Evolutionary conservation across 2,797 vertebrate species (phyloP).

Genomic region (Sebastes wilsoni): DNA sequence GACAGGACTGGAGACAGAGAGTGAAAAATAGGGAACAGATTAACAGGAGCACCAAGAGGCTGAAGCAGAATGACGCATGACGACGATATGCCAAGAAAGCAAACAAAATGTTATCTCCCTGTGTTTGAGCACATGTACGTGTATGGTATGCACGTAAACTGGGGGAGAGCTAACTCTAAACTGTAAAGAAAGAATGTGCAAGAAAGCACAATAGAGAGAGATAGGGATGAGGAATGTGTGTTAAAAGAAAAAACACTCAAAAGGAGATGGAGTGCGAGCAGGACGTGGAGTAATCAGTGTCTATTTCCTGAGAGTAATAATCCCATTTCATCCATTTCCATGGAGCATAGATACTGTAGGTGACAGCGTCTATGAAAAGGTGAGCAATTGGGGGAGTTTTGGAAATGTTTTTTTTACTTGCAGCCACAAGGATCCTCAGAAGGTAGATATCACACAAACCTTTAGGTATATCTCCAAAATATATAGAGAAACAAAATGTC

Average conservation of each 20-base stretch:
- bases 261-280: not conserved
- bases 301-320: not conserved
- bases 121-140: not conserved
- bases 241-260: not conserved
- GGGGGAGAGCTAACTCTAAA: not conserved
- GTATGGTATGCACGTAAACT: not conserved
- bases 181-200: not conserved
- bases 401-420: not conserved
- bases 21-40: not conserved
- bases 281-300: not conserved
- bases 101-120: not conserved
- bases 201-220: not conserved
- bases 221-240: not conserved
- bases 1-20: not conserved
- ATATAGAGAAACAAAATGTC: not conserved
- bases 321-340: not conserved
- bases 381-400: not conserved
- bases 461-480: not conserved
- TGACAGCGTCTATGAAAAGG: not conserved
- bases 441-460: not conserved
- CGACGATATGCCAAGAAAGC: not conserved
- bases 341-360: not conserved
- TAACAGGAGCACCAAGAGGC: not conserved
- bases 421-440: not conserved
- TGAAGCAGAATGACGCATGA: not conserved